phyloP scores from a whole-genome alignment of 2,888 invertebrate genomes.

The Philhelius pedissequus region DNA sequence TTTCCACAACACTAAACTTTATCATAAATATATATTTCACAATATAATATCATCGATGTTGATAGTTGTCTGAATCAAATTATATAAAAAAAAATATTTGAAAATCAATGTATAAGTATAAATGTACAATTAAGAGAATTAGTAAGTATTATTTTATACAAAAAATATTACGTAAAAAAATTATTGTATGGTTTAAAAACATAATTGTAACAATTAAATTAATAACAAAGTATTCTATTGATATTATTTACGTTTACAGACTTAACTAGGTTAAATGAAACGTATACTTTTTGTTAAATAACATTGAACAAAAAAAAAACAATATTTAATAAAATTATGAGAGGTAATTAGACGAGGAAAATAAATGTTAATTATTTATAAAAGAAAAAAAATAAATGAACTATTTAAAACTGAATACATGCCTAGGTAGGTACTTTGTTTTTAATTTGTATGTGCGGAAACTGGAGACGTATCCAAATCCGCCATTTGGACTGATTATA shows the following conservation, averaged over 20 bases:
- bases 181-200: not conserved
- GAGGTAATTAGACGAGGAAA: not conserved
- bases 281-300: conserved; percentile 19
- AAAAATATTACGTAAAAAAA: not conserved
- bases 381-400: conserved; percentile 6
- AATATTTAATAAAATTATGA: not conserved
- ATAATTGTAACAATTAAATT: not conserved
- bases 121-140: not conserved
- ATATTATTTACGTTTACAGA: not conserved
- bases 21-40: no score
- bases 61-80: not conserved
- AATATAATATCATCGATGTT: not conserved
- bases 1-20: no score
- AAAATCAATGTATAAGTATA: not conserved
- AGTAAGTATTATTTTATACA: not conserved
- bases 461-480: no score
- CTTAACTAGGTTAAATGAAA: not conserved
- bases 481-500: no score
- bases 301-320: not conserved
- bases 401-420: not conserved
- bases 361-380: conserved; percentile 14
- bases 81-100: not conserved
- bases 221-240: conserved; percentile 1
- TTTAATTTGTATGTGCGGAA: no score
- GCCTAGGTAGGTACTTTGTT: not conserved